Evolutionary conservation across 2,113 vertebrate species (phyloP), one percentile per base, ranked within the genome.

Genomic region (Gyps fulvus): DNA sequence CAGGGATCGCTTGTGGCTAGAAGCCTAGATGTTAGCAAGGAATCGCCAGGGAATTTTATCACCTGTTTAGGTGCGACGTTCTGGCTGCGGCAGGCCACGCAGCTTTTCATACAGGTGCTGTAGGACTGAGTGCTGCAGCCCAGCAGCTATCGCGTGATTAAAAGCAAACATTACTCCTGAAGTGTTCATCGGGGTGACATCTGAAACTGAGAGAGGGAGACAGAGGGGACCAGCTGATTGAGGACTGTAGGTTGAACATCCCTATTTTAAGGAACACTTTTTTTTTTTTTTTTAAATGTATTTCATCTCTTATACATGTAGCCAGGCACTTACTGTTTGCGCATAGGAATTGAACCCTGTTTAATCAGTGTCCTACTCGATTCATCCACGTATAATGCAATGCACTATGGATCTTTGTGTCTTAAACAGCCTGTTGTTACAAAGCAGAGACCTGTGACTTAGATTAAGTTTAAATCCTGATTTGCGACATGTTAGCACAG

Each of bases 381-480:
- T 90, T 93, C 69, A 67, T 88, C 66, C 49, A 58, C 5, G 0
- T 77, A 47, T 73, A 59, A 77, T 74, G 84, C 61, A 36, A 8
- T 62, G 54, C 62, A 40, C 62, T 66, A 13, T 85, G 84, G 84
- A 38, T 73, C 52, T 90, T 95, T 94, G 84, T 91, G 61, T 50
- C n/a, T 93, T 83, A 81, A 95, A 79, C 66, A 90, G 62, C 83
- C 47, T 83, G 58, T 89, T 91, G 42, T 79, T 90, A 66, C 78
- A 96, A 96, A 97, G 91, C 86, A 62, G 84, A 94, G 86, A 96
- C 54, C 89, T 93, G 96, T 97, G 95, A 97, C 94, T 96, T 91
- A 84, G 96, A 97, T 97, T 97, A 97, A 95, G 90, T 93, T 94
- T 97, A 94, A 97, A 97, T 97, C 96, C 94, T 91, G 84, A 90